Percentiles rank a stretch among this genome's conserved stretches.
Conservation (phyloP, 1,140 invertebrate species). For the Rhopalosiphum maidis region DNA sequence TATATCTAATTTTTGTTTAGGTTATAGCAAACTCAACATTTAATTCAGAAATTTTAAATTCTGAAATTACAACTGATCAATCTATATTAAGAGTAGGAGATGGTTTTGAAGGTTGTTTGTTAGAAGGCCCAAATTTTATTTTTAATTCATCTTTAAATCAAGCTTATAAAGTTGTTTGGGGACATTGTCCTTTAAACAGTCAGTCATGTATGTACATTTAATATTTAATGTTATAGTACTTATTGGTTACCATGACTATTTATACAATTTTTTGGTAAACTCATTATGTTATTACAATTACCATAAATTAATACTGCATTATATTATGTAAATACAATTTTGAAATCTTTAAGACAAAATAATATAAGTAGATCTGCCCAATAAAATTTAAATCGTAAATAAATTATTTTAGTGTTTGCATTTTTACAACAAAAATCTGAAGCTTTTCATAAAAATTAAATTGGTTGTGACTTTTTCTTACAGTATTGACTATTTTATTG, state of each 20-base stretch:
- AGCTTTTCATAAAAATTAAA: too few relatives aligned
- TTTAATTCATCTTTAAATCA: slow-evolving; percentile 72
- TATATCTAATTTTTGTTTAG: slow-evolving; percentile 63
- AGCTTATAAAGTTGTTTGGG: slow-evolving; percentile 75
- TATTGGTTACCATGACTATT: not conserved
- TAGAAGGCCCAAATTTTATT: slow-evolving; percentile 81
- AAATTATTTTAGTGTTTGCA: too few relatives aligned
- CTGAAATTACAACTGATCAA: slow-evolving; percentile 66
- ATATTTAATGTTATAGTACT: not conserved
- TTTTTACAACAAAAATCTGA: too few relatives aligned
- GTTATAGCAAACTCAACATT: slow-evolving; percentile 80
- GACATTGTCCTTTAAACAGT: slow-evolving; percentile 73
- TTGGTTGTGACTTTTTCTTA: too few relatives aligned
- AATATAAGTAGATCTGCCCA: too few relatives aligned
- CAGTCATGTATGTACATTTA: slow-evolving; percentile 71
- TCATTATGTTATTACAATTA: not conserved
- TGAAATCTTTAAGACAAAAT: too few relatives aligned
- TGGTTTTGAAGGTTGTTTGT: slow-evolving; percentile 80
- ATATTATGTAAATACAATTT: too few relatives aligned
- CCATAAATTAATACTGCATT: too few relatives aligned
- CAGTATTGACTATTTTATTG: too few relatives aligned
- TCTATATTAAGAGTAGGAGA: slow-evolving; percentile 77
- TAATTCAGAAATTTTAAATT: slow-evolving; percentile 75
- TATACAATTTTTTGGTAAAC: not conserved
- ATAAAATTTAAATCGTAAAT: too few relatives aligned